Base-by-base conservation (phyloP, 2,113 vertebrate species). In the Zosterops pallidus region DNA sequence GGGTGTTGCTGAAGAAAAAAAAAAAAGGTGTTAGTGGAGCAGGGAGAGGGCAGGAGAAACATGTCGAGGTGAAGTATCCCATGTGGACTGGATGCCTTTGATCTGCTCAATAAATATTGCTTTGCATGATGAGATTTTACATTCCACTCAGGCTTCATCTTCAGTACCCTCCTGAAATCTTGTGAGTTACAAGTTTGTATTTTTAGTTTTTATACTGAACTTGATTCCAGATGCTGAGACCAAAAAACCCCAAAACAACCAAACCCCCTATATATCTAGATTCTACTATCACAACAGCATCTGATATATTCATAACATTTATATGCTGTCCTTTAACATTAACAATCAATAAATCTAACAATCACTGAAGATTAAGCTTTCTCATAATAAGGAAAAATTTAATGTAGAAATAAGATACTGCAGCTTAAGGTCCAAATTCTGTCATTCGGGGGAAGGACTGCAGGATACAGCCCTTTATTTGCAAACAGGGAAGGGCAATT, bases 401-500 rank as follows among this genome's bases (percentile, higher is more conserved):
- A 4, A 25, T 37, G 20, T 53, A 49, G 65, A 82, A 90, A 78
- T n/a, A 6, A 52, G 50, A 74, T 37, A 57, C 19, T 87, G 28
- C 21, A 79, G 19, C 18, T 79, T 55, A 49, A 81, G 57, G 49
- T 81, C 37, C 18, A 49, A 86, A 92, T 81, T 85, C 11, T 90
- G 1, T 19, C 9, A 33, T 68, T 67, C 25, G 44, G 79, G 41
- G 72, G 56, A 75, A 81, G 46, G 42, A 52, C 41, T 88, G 52
- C 25, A 80, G 76, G 68, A 74, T 68, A 65, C 21, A 59, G 35
- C 39, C 20, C 47, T 94, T 35, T 95, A 81, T 95, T 95, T 95
- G 88, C 86, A 95, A 90, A 84, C 9, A 84, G 88, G 94, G 93
- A 92, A 92, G 86, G 90, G 83, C 37, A 22, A 68, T 78, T 65